Percentiles rank a stretch among this genome's conserved stretches.
Conservation (phyloP, 2,888 invertebrate genomes). For the Nemotelus pantherinus region DNA sequence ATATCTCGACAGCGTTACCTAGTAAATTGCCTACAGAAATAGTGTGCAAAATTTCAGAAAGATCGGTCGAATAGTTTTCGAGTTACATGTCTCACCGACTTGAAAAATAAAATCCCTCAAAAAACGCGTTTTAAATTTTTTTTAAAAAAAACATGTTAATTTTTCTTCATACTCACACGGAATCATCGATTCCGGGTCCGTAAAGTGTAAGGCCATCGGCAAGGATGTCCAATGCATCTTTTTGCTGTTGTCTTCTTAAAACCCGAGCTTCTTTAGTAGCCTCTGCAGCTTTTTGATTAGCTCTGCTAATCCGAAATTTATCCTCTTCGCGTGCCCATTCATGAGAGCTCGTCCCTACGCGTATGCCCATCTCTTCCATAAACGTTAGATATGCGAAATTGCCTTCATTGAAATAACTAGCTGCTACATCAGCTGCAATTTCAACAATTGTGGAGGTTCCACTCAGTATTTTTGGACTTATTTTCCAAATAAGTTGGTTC, state of each 20-base stretch:
- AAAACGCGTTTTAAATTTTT: no score
- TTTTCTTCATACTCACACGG: no score
- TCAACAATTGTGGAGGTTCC: constrained; percentile 50
- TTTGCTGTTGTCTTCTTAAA: not conserved
- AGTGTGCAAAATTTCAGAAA: no score
- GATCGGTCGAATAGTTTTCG: no score
- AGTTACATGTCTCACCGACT: no score
- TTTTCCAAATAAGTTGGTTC: constrained; percentile 52
- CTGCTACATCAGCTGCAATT: constrained; percentile 29
- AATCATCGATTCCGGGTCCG: not conserved
- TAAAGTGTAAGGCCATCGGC: not conserved
- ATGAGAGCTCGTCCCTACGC: not conserved
- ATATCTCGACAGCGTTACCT: no score
- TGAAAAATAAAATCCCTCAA: no score
- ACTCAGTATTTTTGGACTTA: constrained; percentile 52
- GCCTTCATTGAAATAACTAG: not conserved
- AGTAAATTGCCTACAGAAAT: no score
- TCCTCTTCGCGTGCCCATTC: not conserved
- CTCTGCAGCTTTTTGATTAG: constrained; percentile 13
- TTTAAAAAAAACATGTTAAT: no score
- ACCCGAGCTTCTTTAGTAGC: not conserved
- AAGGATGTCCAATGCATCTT: not conserved
- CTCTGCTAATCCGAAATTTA: not conserved
- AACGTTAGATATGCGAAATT: not conserved
- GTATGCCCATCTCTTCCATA: not conserved